Percentiles rank a stretch among this genome's conserved stretches.
These are phyloP conservation scores for Dromiciops gliroides DNA, from an alignment of 2,113 vertebrate genomes.

Conservation along the genomic window DNA sequence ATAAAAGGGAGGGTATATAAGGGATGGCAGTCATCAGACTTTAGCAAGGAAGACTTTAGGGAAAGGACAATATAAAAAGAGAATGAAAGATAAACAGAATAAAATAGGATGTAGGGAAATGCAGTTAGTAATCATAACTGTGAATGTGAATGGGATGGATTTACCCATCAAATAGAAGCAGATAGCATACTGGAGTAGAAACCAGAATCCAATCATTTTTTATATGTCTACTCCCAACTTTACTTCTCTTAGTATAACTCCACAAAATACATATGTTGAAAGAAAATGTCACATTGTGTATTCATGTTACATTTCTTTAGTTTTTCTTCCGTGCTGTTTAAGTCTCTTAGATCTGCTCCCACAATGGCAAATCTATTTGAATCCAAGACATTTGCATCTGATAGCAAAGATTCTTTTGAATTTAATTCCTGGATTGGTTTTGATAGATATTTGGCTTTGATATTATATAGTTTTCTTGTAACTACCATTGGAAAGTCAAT, in stretches of 20 bases:
- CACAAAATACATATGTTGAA: too few relatives aligned
- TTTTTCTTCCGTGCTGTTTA: constrained; percentile 90
- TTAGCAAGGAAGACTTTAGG: not conserved
- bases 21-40: not conserved
- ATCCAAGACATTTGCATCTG: constrained; percentile 91
- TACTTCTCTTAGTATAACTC: too few relatives aligned
- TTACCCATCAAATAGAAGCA: too few relatives aligned
- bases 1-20: not conserved
- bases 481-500: constrained; percentile 96
- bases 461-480: constrained; percentile 94
- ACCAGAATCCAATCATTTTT: not conserved
- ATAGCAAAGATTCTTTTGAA: constrained; percentile 91
- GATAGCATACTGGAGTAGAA: not conserved
- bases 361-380: constrained; percentile 93
- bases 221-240: too few relatives aligned
- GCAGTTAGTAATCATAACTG: not conserved
- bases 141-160: not conserved
- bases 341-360: constrained; percentile 92
- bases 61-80: not conserved
- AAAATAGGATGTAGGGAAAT: not conserved
- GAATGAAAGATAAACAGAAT: not conserved
- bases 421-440: constrained; percentile 95
- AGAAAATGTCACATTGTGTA: too few relatives aligned
- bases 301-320: constrained; percentile 94
- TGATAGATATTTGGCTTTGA: constrained; percentile 95